Conservation (phyloP, 2,113 vertebrate species). For the Lepus timidus region DNA sequence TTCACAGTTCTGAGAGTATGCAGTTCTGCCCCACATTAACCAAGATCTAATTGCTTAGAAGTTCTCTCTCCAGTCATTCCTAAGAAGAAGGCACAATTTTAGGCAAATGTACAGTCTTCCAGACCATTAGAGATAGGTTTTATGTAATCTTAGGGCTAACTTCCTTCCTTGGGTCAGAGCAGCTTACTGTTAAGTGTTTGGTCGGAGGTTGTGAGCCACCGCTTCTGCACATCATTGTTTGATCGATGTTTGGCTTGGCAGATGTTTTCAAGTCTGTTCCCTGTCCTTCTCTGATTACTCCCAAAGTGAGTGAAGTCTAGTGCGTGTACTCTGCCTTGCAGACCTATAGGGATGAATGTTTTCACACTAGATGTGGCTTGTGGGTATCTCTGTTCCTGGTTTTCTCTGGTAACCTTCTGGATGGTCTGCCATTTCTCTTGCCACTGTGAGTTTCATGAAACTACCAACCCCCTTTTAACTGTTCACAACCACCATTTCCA, state of each 20-base stretch:
- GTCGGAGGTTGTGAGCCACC: not conserved
- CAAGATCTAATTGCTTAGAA: not conserved
- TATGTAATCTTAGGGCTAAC: slow-evolving; percentile 43
- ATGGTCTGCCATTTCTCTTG: slow-evolving; percentile 17
- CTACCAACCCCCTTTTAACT: not conserved
- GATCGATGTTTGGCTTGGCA: slow-evolving; percentile 9
- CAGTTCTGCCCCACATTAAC: not conserved
- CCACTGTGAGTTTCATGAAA: slow-evolving; percentile 32
- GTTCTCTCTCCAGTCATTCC: slow-evolving; percentile 10
- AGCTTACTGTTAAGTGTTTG: not conserved
- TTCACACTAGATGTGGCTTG: not conserved
- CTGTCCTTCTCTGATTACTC: not conserved
- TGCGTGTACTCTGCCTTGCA: not conserved
- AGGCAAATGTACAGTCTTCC: not conserved
- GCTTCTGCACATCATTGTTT: not conserved
- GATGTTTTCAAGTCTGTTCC: slow-evolving; percentile 5
- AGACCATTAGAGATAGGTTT: not conserved
- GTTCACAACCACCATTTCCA: not conserved
- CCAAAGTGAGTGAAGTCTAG: not conserved
- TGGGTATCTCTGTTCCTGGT: not conserved
- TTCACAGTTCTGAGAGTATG: not conserved
- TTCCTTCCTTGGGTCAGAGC: not conserved
- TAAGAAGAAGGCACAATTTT: not conserved
- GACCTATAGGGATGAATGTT: not conserved
- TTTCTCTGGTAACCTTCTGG: not conserved